Evolutionary conservation across 2,113 vertebrate genomes (phyloP).

Genomic region (Gobius niger): DNA sequence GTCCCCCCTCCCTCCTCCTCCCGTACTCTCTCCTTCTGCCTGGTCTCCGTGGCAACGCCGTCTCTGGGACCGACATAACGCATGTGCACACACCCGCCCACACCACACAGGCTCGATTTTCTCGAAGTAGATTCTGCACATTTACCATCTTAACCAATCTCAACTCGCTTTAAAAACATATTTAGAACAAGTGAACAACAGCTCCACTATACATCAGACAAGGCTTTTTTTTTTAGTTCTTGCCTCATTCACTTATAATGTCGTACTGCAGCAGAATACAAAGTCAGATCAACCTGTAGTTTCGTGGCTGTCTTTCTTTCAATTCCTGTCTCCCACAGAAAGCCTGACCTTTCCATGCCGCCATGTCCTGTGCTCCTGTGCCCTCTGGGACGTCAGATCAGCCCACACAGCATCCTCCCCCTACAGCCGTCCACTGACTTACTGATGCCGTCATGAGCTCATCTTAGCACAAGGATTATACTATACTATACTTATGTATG

Average conservation of each 20-base stretch:
- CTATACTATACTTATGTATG: constrained; percentile 23
- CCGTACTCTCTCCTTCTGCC: constrained; percentile 39
- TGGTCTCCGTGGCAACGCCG: constrained; percentile 71
- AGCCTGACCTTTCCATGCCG: constrained; percentile 61
- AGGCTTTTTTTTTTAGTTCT: constrained; percentile 19
- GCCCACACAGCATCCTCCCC: constrained; percentile 34
- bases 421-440: constrained; percentile 25
- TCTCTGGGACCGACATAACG: constrained; percentile 48
- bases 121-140: not conserved
- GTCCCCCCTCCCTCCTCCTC: constrained; percentile 7
- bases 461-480: constrained; percentile 45
- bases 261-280: constrained; percentile 57
- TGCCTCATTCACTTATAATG: constrained; percentile 48
- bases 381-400: constrained; percentile 36
- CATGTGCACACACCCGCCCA: constrained; percentile 17
- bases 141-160: not conserved
- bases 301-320: constrained; percentile 38
- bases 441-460: constrained; percentile 32
- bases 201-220: not conserved
- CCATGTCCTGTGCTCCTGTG: constrained; percentile 25
- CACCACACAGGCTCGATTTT: constrained; percentile 13
- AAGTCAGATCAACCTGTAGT: constrained; percentile 38
- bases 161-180: not conserved
- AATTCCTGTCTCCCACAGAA: constrained; percentile 45
- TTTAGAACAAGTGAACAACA: not conserved